Conservation (phyloP, 2,113 vertebrate genomes). For the Neolamprologus ventralis region DNA sequence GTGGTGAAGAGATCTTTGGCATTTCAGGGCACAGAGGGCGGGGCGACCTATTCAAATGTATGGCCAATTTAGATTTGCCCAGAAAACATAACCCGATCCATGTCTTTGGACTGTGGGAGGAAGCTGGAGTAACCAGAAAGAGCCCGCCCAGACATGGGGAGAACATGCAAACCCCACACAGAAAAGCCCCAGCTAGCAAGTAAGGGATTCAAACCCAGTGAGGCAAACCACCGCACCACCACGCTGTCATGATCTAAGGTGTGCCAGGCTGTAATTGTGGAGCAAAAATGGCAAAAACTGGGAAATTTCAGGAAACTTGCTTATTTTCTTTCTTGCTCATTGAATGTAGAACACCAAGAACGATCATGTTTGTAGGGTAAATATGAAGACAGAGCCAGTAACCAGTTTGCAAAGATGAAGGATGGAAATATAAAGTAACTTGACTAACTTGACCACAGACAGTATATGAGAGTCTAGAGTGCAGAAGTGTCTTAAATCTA, state of each 20-base stretch:
- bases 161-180: not conserved
- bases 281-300: not conserved
- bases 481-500: not conserved
- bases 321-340: not conserved
- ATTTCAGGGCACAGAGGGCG: not conserved
- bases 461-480: not conserved
- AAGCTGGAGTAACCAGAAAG: not conserved
- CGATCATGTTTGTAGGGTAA: not conserved
- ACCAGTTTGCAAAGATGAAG: not conserved
- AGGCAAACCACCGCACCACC: not conserved
- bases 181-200: not conserved
- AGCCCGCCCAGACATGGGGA: not conserved
- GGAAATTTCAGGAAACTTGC: not conserved
- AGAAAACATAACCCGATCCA: not conserved
- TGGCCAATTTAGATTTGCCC: not conserved
- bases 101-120: not conserved
- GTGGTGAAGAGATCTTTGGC: not conserved
- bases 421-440: not conserved
- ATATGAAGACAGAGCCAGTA: not conserved
- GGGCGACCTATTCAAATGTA: not conserved
- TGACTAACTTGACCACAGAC: not conserved
- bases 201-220: not conserved
- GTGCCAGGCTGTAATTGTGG: not conserved
- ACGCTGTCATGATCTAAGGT: not conserved
- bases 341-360: not conserved